Evolutionary conservation across 2,888 invertebrate genomes (phyloP).

Genomic region (Cabera pusaria): DNA sequence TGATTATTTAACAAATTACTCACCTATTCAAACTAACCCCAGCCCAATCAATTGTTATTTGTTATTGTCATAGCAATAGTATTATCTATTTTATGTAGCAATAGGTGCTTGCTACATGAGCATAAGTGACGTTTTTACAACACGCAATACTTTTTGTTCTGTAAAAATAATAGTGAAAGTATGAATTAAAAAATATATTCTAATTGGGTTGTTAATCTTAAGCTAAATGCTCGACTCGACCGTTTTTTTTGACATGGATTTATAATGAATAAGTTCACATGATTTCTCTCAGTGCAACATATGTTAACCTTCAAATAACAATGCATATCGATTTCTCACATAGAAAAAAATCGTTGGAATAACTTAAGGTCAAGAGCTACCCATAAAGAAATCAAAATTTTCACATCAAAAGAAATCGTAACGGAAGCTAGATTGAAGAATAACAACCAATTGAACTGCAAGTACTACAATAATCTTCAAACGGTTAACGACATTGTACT

Average conservation of each 20-base stretch:
- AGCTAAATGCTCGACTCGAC: no score
- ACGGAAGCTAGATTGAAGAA: slow-evolving; percentile 76
- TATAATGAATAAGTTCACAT: slow-evolving; percentile 15
- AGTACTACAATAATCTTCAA: slow-evolving; percentile 47
- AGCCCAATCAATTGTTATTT: no score
- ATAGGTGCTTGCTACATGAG: no score
- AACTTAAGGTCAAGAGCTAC: slow-evolving; percentile 58
- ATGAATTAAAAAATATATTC: no score
- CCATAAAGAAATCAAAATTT: slow-evolving; percentile 50
- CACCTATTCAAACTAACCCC: no score
- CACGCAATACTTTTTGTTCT: no score
- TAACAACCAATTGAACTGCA: slow-evolving; percentile 61
- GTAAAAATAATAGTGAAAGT: no score
- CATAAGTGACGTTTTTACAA: no score
- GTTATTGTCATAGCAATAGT: no score
- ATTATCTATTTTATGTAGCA: no score
- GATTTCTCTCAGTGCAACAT: slow-evolving; percentile 28
- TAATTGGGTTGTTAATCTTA: no score
- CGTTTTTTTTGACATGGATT: slow-evolving; percentile 19
- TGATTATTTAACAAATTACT: no score
- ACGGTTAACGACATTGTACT: slow-evolving; percentile 53
- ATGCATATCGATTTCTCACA: slow-evolving; percentile 51
- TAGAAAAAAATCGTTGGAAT: slow-evolving; percentile 57
- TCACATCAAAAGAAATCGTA: slow-evolving; percentile 67
- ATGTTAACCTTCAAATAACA: slow-evolving; percentile 30